These are phyloP conservation scores for Heliconius sara DNA, from an alignment of 2,888 invertebrate species.

Conservation along the genomic window DNA sequence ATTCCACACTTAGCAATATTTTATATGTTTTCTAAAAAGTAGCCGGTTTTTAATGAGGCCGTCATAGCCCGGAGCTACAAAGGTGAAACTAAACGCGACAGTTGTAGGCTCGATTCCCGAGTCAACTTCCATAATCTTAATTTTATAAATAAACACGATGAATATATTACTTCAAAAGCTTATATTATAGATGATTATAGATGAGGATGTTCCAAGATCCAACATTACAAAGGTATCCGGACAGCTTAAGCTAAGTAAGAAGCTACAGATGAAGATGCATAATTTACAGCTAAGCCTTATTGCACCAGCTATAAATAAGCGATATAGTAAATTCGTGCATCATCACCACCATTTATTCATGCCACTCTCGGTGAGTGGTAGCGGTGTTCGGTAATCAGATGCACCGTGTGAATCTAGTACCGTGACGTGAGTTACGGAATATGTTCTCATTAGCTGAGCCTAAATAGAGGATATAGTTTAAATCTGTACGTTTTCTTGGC, in stretches of 20 bases:
- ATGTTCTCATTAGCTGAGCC: constrained; percentile 11
- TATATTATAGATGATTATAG: neutral
- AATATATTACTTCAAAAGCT: neutral
- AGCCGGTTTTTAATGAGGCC: too few relatives aligned
- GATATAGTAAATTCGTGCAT: constrained; percentile 67
- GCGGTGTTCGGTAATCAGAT: constrained; percentile 76
- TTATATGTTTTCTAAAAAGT: too few relatives aligned
- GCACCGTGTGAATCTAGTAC: constrained; percentile 58
- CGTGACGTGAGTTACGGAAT: constrained; percentile 32
- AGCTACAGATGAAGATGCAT: constrained; percentile 41
- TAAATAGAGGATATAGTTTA: neutral
- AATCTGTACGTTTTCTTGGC: neutral
- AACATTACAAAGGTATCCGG: constrained; percentile 17
- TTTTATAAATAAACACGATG: constrained; percentile 10
- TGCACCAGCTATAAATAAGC: constrained; percentile 42
- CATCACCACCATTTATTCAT: constrained; percentile 70
- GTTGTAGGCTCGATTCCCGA: too few relatives aligned
- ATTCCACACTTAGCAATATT: too few relatives aligned
- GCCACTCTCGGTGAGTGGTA: constrained; percentile 68
- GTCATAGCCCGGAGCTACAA: too few relatives aligned
- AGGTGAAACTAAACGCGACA: too few relatives aligned
- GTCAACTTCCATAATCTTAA: neutral
- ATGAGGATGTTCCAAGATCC: constrained; percentile 3
- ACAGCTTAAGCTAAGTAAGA: constrained; percentile 28
- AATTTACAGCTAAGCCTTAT: constrained; percentile 44